Evolutionary conservation across 2,888 invertebrate species (phyloP), one percentile per base, ranked within the genome.

Genomic region (Cyclophora punctaria): DNA sequence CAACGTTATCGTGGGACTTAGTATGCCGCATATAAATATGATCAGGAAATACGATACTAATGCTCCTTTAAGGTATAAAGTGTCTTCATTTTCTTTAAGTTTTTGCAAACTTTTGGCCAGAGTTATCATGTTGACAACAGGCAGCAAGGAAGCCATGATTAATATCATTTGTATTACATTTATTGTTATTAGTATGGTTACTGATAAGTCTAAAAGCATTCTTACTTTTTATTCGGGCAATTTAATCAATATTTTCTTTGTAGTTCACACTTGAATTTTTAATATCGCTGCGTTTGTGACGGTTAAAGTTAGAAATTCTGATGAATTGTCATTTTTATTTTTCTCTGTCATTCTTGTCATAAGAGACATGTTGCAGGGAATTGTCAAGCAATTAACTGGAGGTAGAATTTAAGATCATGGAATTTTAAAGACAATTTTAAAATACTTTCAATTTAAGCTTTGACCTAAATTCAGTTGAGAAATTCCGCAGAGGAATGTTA

Each of bases 111-210:
- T 50, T 58, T 67, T 78, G 0, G 77, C 72, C 34, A 83, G 47
- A 5, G 56, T 57, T 2, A 73, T 55, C 3, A 78, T 58, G 55
- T 83, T 69, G 7, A 68, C 48, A 20, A 20, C 20, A 0, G 83
- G 82, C 7, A 75, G 50, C 41, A 83, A 20, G 20, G 20, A 7
- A 83, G 37, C 6, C 69, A 52, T 3, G 77, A 81, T 75, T n/a
- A 60, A 53, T 59, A 71, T 59, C 77, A 84, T 81, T 72, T 83
- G 78, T 35, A 63, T 4, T 3, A 68, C 37, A 58, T 79, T 80
- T 34, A 69, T 51, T 41, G 51, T 34, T 33, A 74, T 53, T 34
- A 80, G 60, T 48, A 71, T 40, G 43, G 60, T 52, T 41, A 73
- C 64, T 3, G 68, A 53, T 41, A 51, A 44, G 53, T 71, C 69